phyloP scores from a whole-genome alignment of 2,797 vertebrate genomes.

The Chelon auratus region DNA sequence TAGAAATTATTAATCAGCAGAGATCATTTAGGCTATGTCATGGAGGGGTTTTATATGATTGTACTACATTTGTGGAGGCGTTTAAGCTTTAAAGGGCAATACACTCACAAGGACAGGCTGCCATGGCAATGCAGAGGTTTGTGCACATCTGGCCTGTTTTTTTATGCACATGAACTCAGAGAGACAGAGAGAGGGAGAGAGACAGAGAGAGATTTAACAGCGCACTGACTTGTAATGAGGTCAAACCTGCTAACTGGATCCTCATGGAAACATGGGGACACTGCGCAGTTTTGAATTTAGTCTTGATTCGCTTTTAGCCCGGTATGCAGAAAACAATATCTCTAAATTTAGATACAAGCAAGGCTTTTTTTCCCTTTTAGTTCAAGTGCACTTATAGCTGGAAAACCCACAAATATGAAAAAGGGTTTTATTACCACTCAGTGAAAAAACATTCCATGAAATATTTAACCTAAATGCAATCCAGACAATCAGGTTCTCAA shows the following conservation, averaged over 20 bases:
- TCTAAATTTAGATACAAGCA: neutral
- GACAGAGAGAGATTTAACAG: conserved; percentile 66
- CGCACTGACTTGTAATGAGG: conserved; percentile 61
- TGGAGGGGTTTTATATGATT: conserved; percentile 28
- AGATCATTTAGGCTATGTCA: conserved; percentile 4
- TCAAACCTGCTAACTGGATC: conserved; percentile 68
- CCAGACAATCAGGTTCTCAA: conserved; percentile 69
- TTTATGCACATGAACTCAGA: conserved; percentile 46
- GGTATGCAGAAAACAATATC: neutral
- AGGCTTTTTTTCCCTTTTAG: neutral
- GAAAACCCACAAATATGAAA: conserved; percentile 52
- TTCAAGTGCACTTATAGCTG: conserved; percentile 11
- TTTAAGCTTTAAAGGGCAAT: conserved; percentile 66
- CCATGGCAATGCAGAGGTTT: conserved; percentile 53
- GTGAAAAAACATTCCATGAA: conserved; percentile 60
- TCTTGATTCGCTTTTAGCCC: neutral
- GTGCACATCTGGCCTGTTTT: conserved; percentile 67
- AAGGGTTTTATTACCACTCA: conserved; percentile 70
- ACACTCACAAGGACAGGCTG: conserved; percentile 54
- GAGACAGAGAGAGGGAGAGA: conserved; percentile 42
- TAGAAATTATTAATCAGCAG: conserved; percentile 17
- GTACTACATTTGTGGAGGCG: conserved; percentile 28
- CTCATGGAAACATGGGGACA: conserved; percentile 48
- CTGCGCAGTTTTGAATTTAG: conserved; percentile 1
- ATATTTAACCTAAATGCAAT: conserved; percentile 63